phyloP scores from a whole-genome alignment of 2,888 invertebrate species.

The Encarsia formosa region DNA sequence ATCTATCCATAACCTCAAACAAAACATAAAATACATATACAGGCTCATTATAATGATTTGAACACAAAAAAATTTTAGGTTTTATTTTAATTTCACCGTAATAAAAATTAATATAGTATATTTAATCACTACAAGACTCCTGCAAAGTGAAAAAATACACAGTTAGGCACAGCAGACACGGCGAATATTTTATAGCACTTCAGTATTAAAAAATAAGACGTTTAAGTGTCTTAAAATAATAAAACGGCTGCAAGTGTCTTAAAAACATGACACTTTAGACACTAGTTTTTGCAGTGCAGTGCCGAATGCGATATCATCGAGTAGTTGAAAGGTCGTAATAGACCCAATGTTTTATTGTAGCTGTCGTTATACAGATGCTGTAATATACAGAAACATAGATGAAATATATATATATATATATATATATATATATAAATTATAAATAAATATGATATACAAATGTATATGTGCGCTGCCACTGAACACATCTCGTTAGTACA shows the following conservation, averaged over 20 bases:
- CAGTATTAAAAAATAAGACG: too few relatives aligned
- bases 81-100: too few relatives aligned
- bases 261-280: too few relatives aligned
- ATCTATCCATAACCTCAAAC: too few relatives aligned
- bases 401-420: slow-evolving; percentile 26
- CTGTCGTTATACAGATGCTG: slow-evolving; percentile 30
- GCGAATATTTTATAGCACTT: too few relatives aligned
- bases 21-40: slow-evolving; percentile 6
- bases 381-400: slow-evolving; percentile 40
- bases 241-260: too few relatives aligned
- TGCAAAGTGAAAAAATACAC: too few relatives aligned
- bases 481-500: slow-evolving; percentile 52
- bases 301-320: slow-evolving; percentile 34
- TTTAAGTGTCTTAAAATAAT: too few relatives aligned
- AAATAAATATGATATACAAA: slow-evolving; percentile 27
- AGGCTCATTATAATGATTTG: slow-evolving; percentile 4
- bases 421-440: slow-evolving; percentile 30
- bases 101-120: too few relatives aligned
- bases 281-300: slow-evolving; percentile 27
- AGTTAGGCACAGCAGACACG: too few relatives aligned
- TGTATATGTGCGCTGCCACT: slow-evolving; percentile 46
- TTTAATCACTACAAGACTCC: too few relatives aligned
- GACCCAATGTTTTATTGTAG: slow-evolving; percentile 30
- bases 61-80: too few relatives aligned
- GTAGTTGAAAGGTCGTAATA: slow-evolving; percentile 27